Base-by-base conservation (phyloP, 35 echinoderm and acorn worm genomes). In the Acanthaster planci region DNA sequence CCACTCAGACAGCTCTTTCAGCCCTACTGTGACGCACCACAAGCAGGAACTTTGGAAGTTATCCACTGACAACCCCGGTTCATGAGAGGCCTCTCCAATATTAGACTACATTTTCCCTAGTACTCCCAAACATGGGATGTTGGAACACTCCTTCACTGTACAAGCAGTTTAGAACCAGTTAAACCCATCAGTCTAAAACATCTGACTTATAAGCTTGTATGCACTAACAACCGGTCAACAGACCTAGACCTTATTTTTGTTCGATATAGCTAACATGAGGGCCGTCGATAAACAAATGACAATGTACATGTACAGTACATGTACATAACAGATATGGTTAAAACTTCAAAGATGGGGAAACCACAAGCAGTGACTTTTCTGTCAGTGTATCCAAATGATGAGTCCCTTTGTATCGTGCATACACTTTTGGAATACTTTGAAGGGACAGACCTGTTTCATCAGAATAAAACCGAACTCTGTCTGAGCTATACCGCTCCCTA, bases 11-110 rank as follows among this genome's bases (percentile, higher is more conserved):
- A 0, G 38, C 42, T 18, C 42, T 50, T 2, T 50, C 50, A 51
- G 52, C 26, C 8, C 2, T 52, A 16, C 85, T 78, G 17, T 40
- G 76, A 40, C 52, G 29, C 52, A 39, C 8, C 0, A 23, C 1
- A 37, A 44, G 47, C n/a, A 60, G 39, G 21, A 29, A 51, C 2
- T 36, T 78, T 38, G 86, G 75, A 27, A 38, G 53, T 23, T 5
- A 52, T 52, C 75, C 47, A 9, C 9, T 55, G 51, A 38, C 77
- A 31, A 78, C 15, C n/a, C 35, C 77, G 52, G 16, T 58, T 87
- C n/a, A 79, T 87, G 76, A 79, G 58, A 60, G 86, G 86, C n/a
- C 55, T 80, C 22, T 87, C 79, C 59, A 78, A 80, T 23, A 29
- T 47, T 36, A 78, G 42, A 34, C 86, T 76, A 10, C 86, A 44